Percentiles rank a stretch among this genome's conserved stretches.
phyloP scores from a whole-genome alignment of 2,888 invertebrate genomes.

The Acanthosepion lycidas region DNA sequence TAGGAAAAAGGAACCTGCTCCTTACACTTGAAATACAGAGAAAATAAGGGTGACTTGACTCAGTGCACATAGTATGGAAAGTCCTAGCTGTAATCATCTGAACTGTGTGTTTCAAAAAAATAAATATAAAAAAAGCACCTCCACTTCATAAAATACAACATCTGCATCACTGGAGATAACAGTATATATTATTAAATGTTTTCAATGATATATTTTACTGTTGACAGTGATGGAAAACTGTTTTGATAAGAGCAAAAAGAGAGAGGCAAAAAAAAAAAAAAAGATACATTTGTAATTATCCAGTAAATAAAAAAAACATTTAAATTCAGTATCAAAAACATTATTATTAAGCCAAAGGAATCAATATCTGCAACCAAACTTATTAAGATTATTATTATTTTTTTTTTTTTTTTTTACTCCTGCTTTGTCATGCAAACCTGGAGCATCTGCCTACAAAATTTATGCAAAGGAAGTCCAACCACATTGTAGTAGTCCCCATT shows the following conservation, averaged over 20 bases:
- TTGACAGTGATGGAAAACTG: background rate
- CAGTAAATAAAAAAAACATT: background rate
- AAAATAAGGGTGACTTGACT: too few species aligned
- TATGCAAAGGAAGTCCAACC: slow-evolving; percentile 87
- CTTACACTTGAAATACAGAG: too few species aligned
- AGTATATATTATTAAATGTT: background rate
- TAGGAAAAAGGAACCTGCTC: too few species aligned
- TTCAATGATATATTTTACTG: background rate
- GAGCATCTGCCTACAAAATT: slow-evolving; percentile 72
- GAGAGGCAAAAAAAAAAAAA: too few species aligned
- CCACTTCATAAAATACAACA: background rate
- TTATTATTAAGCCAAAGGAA: background rate
- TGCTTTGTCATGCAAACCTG: slow-evolving; percentile 41
- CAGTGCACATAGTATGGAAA: too few species aligned
- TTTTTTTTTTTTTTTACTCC: background rate
- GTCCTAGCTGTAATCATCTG: too few species aligned
- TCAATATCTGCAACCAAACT: background rate
- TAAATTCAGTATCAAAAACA: background rate
- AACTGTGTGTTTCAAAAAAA: too few species aligned
- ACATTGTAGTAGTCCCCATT: slow-evolving; percentile 91
- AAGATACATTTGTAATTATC: background rate
- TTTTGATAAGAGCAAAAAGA: background rate
- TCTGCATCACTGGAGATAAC: background rate
- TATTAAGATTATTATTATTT: background rate
- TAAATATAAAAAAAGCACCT: too few species aligned